These are phyloP conservation scores for Nipponia nippon DNA, from an alignment of 2,113 vertebrate genomes.

Conservation along the genomic window DNA sequence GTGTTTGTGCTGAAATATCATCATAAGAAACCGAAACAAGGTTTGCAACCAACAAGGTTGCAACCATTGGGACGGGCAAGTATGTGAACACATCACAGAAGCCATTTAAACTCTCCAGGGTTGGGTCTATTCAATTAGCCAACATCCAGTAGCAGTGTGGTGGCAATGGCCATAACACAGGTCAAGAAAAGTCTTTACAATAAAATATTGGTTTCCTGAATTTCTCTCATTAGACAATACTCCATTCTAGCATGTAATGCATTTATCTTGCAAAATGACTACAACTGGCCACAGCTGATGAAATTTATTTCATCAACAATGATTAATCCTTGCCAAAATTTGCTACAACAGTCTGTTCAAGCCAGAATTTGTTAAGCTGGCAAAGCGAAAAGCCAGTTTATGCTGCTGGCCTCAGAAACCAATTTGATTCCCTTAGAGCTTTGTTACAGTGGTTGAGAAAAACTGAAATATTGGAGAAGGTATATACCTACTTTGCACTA, in stretches of 20 bases:
- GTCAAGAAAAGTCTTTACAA: not conserved
- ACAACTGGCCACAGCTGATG: not conserved
- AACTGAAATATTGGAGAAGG: not conserved
- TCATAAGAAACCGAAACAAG: not conserved
- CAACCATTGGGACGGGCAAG: not conserved
- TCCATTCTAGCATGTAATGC: not conserved
- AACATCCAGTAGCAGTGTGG: not conserved
- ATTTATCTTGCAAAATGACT: not conserved
- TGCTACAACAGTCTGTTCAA: not conserved
- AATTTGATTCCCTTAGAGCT: not conserved
- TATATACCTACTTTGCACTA: not conserved
- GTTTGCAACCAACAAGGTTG: not conserved
- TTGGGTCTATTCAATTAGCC: not conserved
- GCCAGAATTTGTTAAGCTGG: not conserved
- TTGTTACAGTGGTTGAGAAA: not conserved
- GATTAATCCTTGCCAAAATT: not conserved
- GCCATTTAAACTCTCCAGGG: not conserved
- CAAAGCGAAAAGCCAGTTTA: not conserved
- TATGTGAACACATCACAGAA: not conserved
- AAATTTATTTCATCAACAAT: not conserved
- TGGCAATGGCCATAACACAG: not conserved
- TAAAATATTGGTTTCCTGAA: not conserved
- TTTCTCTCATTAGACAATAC: not conserved
- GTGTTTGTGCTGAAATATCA: not conserved
- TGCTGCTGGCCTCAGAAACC: not conserved